These are phyloP conservation scores for Potamilus streckersoni DNA, from an alignment of 1,140 invertebrate species.

Conservation along the genomic window DNA sequence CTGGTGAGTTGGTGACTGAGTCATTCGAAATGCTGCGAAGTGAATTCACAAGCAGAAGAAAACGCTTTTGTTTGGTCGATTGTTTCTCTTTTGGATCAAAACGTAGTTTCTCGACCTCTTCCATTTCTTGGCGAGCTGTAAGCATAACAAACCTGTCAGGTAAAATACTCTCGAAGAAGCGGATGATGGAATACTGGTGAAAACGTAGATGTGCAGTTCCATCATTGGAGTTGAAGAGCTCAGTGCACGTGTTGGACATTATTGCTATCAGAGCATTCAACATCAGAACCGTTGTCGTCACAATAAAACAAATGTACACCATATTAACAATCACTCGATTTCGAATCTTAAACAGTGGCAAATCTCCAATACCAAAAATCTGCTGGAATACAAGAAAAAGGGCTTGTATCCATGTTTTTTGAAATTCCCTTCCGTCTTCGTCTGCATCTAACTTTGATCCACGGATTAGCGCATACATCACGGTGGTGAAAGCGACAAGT, in stretches of 20 bases:
- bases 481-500: conserved; percentile 44
- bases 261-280: conserved; percentile 56
- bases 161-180: too few relatives aligned
- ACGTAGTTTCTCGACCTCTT: too few relatives aligned
- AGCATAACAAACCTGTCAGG: too few relatives aligned
- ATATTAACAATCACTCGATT: conserved; percentile 38
- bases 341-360: conserved; percentile 34
- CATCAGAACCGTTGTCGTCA: conserved; percentile 51
- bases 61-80: too few relatives aligned
- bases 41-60: too few relatives aligned
- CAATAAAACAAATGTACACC: conserved; percentile 39
- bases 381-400: conserved; percentile 41
- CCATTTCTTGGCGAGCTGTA: too few relatives aligned
- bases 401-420: too few relatives aligned
- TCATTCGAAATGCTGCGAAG: too few relatives aligned
- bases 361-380: conserved; percentile 48
- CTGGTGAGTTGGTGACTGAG: too few relatives aligned
- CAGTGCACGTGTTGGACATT: conserved; percentile 53
- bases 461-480: conserved; percentile 34
- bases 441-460: neutral
- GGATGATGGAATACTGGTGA: too few relatives aligned
- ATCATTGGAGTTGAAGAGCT: conserved; percentile 14
- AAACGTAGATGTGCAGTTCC: too few relatives aligned
- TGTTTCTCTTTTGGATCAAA: too few relatives aligned
- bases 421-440: neutral